phyloP scores from a whole-genome alignment of 2,113 vertebrate genomes.

The Neogale vison region DNA sequence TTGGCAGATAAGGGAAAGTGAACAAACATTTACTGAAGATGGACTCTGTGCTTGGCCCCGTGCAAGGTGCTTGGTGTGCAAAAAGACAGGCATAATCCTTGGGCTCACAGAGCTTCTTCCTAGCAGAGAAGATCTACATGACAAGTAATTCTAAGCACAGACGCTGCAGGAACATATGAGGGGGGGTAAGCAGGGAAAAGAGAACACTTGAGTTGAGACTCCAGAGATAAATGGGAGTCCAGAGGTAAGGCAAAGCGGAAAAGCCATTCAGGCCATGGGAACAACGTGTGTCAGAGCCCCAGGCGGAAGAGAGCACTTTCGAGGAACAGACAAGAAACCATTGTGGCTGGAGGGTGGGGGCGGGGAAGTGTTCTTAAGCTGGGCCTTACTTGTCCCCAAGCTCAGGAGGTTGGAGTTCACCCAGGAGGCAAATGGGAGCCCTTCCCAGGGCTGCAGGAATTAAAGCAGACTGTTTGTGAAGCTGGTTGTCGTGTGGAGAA shows the following conservation, averaged over 20 bases:
- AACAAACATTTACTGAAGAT: not conserved
- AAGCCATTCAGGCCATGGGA: slow-evolving; percentile 2
- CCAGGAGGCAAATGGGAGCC: not conserved
- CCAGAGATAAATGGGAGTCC: slow-evolving; percentile 42
- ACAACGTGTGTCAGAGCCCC: slow-evolving; percentile 51
- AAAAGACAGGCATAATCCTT: not conserved
- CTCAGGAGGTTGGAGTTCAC: slow-evolving; percentile 45
- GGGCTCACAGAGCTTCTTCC: not conserved
- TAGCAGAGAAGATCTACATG: slow-evolving; percentile 3
- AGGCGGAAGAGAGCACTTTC: slow-evolving; percentile 68
- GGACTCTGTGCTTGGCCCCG: not conserved
- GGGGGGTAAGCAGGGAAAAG: not conserved
- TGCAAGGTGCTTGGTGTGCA: not conserved
- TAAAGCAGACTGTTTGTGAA: not conserved
- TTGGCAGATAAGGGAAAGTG: not conserved
- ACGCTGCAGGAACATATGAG: not conserved
- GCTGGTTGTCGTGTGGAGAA: not conserved
- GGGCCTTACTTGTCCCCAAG: slow-evolving; percentile 30
- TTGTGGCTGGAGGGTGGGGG: slow-evolving; percentile 60
- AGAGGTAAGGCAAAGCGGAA: slow-evolving; percentile 44
- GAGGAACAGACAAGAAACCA: slow-evolving; percentile 72
- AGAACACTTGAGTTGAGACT: slow-evolving; percentile 30
- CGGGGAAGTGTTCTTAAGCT: slow-evolving; percentile 43
- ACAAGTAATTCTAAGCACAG: not conserved
- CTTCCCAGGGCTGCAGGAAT: not conserved